These are phyloP conservation scores for Xerus inauris DNA, from an alignment of 2,113 vertebrate species.

Conservation along the genomic window DNA sequence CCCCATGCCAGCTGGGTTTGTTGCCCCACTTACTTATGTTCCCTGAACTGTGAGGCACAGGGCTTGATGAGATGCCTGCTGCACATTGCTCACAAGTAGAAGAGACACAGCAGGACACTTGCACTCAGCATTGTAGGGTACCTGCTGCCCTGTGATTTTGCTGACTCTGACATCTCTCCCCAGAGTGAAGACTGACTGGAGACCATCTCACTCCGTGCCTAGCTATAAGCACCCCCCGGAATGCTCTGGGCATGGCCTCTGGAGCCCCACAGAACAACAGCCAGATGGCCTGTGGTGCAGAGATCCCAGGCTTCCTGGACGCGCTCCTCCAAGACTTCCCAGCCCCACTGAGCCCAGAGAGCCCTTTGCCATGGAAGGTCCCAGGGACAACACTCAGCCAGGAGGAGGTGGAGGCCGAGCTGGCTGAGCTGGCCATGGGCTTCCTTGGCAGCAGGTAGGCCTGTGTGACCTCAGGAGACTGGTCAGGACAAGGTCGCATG, in stretches of 20 bases:
- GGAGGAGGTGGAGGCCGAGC: slow-evolving; percentile 90
- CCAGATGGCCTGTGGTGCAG: slow-evolving; percentile 70
- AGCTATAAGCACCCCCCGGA: background rate
- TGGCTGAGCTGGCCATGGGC: slow-evolving; percentile 87
- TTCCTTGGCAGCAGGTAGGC: slow-evolving; percentile 89
- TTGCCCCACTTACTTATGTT: background rate
- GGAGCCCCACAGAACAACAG: slow-evolving; percentile 43
- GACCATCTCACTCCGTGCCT: background rate
- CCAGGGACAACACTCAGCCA: slow-evolving; percentile 83
- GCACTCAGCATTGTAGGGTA: accelerated
- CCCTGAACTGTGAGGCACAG: background rate
- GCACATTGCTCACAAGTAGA: background rate
- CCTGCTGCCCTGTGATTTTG: background rate
- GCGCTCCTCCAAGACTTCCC: slow-evolving; percentile 88
- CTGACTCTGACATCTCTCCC: background rate
- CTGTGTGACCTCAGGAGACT: background rate
- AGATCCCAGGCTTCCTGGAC: slow-evolving; percentile 82
- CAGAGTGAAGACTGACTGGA: slow-evolving; percentile 30
- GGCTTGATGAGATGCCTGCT: background rate
- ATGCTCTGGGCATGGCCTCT: slow-evolving; percentile 73
- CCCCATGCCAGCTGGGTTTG: background rate
- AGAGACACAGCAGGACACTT: background rate
- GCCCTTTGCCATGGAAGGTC: slow-evolving; percentile 84
- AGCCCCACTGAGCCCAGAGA: slow-evolving; percentile 82
- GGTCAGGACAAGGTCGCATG: accelerated